Base-by-base conservation (phyloP, 2,888 invertebrate genomes). In the Autographa pulchrina region DNA sequence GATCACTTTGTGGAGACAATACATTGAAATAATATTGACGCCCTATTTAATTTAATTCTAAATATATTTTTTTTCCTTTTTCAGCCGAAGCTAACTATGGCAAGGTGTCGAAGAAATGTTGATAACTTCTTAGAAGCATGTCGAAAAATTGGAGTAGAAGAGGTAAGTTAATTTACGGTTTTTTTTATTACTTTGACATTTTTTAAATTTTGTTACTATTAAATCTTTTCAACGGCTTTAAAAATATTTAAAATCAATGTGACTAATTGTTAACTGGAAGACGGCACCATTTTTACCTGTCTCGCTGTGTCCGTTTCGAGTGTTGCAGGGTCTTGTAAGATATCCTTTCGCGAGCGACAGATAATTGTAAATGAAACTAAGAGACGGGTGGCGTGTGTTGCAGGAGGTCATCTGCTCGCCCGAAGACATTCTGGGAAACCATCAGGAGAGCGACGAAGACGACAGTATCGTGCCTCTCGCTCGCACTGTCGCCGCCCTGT, bases 51-150 rank as follows among this genome's bases (percentile, higher is more conserved):
- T n/a, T n/a, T n/a, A n/a, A n/a, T n/a, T n/a, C n/a, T n/a, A n/a
- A n/a, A n/a, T n/a, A n/a, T n/a, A n/a, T n/a, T n/a, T n/a, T n/a
- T n/a, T n/a, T n/a, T n/a, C n/a, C 18, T 52, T 20, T 76, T 80
- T 20, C 66, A 99, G 99, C 99, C 99, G 52, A 99, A 99, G 93
- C 93, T 99, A 83, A 98, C 99, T n/a, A 98, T 98, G 97, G 98
- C 99, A 58, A 97, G 99, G 86, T 99, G 99, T 96, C 97, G 99
- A 86, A 96, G 98, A 88, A 99, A 99, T 92, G 99, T 99, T 38
- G 99, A 99, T 91, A 99, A 99, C 94, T 99, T 99, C 90, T 95
- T 99, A 84, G 99, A 99, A 89, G 99, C 99, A 31, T 99, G 99
- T 93, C 97, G 98, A 75, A 98, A 97, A 93, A 98, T 99, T 87